Evolutionary conservation across 2,888 invertebrate genomes (phyloP), one percentile per base, ranked within the genome.

Genomic region (Synanthedon vespiformis): DNA sequence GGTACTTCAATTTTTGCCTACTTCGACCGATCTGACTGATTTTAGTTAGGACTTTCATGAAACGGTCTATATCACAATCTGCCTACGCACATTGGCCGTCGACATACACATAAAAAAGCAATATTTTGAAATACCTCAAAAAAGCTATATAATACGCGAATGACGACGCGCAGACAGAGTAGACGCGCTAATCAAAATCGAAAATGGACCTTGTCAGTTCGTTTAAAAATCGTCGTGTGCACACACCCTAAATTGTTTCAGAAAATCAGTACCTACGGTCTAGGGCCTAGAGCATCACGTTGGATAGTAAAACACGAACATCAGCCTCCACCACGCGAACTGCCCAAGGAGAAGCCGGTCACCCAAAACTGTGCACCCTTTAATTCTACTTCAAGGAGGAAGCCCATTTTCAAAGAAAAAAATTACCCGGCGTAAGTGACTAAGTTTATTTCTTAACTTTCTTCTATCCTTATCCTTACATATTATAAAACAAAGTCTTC

Each of bases 331-430:
- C 74, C 70, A 1, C 66, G 65, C 10, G 72, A 72, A 40, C 65
- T 62, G 0, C 61, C 68, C 0, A 65, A 64, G 1, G 56, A 58
- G 34, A 57, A 60, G 50, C 67, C 65, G 1, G 44, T 64, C 1
- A 62, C 62, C 14, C 70, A 76, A 54, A 80, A 81, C 58, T 83
- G 81, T 51, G 86, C 87, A 5, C 75, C 86, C 1, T 88, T 88
- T 58, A 88, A 88, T 58, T 72, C 81, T 3, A 81, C 79, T 0
- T 74, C 76, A 0, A 78, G 70, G 56, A 74, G 82, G 59, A 79
- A 83, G 59, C 63, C 70, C 1, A 56, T 84, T n/a, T 77, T 80
- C 52, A 63, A 58, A 48, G n/a, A 71, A 4, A 67, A 52, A 8
- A 62, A 68, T 12, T 68, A 57, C 59, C 87, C 87, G 3, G 77